Conservation (phyloP, 2,113 vertebrate genomes). For the Triplophysa dalaica region DNA sequence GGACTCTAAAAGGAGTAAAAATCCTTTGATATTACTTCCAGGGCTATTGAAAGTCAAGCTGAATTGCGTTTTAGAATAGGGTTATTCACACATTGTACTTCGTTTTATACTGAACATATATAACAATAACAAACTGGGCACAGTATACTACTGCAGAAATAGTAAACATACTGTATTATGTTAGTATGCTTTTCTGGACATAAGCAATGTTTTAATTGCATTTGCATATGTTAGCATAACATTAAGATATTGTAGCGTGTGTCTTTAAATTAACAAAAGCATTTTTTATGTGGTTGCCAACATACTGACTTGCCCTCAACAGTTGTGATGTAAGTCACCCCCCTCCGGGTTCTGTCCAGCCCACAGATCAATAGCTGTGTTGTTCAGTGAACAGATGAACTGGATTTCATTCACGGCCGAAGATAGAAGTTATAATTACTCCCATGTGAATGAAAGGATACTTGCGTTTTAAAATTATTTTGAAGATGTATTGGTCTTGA, state of each 20-base stretch:
- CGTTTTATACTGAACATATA: too few species aligned
- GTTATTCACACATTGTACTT: too few species aligned
- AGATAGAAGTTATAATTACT: constrained; percentile 33
- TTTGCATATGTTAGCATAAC: background rate
- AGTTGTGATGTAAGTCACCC: constrained; percentile 73
- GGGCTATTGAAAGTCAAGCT: too few species aligned
- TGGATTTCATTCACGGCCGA: constrained; percentile 55
- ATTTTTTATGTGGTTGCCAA: constrained; percentile 52
- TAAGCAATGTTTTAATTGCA: background rate
- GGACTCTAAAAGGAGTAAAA: too few species aligned
- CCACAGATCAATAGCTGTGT: constrained; percentile 74
- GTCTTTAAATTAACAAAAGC: background rate
- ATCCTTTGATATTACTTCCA: too few species aligned
- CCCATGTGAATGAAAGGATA: constrained; percentile 38
- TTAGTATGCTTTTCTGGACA: background rate
- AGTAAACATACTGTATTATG: background rate
- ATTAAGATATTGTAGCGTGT: background rate
- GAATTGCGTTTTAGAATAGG: too few species aligned
- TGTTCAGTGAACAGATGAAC: constrained; percentile 56
- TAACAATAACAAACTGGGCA: too few species aligned
- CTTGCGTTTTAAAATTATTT: background rate
- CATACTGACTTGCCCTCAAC: constrained; percentile 48
- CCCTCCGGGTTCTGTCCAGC: constrained; percentile 68
- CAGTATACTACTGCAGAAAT: too few species aligned
- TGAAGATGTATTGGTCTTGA: background rate